These are phyloP conservation scores for Baccha elongata DNA, from an alignment of 2,888 invertebrate genomes.

Conservation along the genomic window DNA sequence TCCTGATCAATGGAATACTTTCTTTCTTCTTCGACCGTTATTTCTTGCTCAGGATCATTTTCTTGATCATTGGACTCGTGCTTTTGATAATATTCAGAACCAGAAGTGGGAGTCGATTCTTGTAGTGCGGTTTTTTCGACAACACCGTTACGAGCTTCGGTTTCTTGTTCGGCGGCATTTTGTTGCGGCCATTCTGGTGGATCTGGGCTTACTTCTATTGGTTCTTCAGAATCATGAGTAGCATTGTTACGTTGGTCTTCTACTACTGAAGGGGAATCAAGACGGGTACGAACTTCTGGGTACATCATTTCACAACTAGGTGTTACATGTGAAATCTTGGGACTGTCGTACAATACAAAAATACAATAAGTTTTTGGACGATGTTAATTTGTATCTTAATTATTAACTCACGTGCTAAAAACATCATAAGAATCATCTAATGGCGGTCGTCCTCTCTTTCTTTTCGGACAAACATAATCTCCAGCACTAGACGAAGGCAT, in stretches of 20 bases:
- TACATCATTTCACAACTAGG: conserved; percentile 57
- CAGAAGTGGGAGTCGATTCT: conserved; percentile 36
- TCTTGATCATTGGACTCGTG: conserved; percentile 46
- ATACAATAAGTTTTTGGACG: too few species aligned
- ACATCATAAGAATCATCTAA: conserved; percentile 84
- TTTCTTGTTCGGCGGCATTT: conserved; percentile 24
- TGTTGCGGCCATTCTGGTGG: conserved; percentile 43
- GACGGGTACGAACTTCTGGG: conserved; percentile 46
- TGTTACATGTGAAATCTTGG: conserved; percentile 39
- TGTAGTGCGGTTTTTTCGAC: conserved; percentile 25
- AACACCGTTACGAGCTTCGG: conserved; percentile 4
- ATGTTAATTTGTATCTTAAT: neutral
- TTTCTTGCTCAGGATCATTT: conserved; percentile 36
- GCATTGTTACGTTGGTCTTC: conserved; percentile 27
- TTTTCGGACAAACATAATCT: conserved; percentile 83
- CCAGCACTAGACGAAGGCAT: conserved; percentile 76
- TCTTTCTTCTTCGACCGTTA: conserved; percentile 41
- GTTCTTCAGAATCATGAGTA: conserved; percentile 23
- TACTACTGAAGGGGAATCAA: conserved; percentile 30
- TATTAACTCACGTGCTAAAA: conserved; percentile 80
- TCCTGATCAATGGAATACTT: conserved; percentile 56
- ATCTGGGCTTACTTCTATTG: conserved; percentile 15
- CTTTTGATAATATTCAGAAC: conserved; percentile 47
- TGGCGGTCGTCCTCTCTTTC: conserved; percentile 87
- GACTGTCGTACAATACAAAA: too few species aligned